Percentiles rank a stretch among this genome's conserved stretches.
Conservation (phyloP, 2,113 vertebrate genomes). For the Chitala chitala region DNA sequence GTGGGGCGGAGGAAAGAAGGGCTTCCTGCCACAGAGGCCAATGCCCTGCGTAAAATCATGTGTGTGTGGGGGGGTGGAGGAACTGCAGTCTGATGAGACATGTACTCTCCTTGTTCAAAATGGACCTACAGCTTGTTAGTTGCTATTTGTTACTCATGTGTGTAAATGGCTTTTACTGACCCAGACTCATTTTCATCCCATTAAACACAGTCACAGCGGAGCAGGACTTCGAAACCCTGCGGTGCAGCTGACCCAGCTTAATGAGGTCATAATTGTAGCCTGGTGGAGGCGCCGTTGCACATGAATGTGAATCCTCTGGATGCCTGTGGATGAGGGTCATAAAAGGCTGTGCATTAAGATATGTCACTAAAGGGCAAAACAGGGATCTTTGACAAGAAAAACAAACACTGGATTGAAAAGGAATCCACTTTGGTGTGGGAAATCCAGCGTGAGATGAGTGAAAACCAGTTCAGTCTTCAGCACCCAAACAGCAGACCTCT, state of each 20-base stretch:
- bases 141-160: constrained; percentile 22
- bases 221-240: background rate
- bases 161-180: constrained; percentile 27
- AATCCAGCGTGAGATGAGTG: background rate
- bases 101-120: constrained; percentile 9
- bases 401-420: constrained; percentile 5
- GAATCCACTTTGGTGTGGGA: background rate
- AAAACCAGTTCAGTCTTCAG: background rate
- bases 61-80: background rate
- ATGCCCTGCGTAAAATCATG: background rate
- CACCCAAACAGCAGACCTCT: background rate
- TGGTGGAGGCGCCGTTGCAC: constrained; percentile 28
- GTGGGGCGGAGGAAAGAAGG: background rate
- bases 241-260: constrained; percentile 23
- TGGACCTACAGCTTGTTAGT: constrained; percentile 23
- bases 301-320: constrained; percentile 22
- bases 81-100: constrained; percentile 18
- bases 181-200: constrained; percentile 23
- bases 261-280: constrained; percentile 31
- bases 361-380: constrained; percentile 15
- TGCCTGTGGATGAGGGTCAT: constrained; percentile 24
- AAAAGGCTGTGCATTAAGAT: constrained; percentile 23
- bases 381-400: constrained; percentile 12
- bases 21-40: constrained; percentile 21
- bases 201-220: constrained; percentile 12